These are phyloP conservation scores for Spialia ferax DNA, from an alignment of 2,888 invertebrate species.

Conservation along the genomic window DNA sequence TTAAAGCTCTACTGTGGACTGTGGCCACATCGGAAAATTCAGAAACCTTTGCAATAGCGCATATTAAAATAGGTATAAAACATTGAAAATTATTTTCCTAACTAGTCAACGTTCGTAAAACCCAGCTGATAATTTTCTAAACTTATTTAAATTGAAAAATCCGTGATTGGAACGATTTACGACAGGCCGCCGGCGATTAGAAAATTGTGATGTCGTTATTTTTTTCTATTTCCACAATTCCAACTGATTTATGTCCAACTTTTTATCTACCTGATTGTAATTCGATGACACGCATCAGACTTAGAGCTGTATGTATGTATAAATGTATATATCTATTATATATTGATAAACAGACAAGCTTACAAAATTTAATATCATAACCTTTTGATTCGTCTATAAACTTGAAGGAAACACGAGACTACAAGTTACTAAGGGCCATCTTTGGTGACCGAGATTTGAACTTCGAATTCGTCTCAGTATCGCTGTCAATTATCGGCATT, in stretches of 20 bases:
- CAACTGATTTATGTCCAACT: too few species aligned
- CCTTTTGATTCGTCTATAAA: too few species aligned
- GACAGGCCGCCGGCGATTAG: slow-evolving; percentile 10
- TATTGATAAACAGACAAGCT: too few species aligned
- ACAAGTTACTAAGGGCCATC: neutral
- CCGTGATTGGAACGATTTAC: slow-evolving; percentile 14
- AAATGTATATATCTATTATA: too few species aligned
- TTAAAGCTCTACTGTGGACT: neutral
- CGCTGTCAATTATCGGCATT: slow-evolving; percentile 16
- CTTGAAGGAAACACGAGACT: too few species aligned
- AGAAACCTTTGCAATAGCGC: neutral
- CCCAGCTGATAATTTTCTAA: neutral
- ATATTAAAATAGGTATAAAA: neutral
- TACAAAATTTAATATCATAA: too few species aligned
- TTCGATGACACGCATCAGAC: too few species aligned
- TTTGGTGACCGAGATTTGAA: neutral
- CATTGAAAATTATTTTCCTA: neutral
- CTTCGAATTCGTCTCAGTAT: too few species aligned
- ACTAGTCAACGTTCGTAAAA: slow-evolving; percentile 1
- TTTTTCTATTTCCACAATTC: slow-evolving; percentile 14
- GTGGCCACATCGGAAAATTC: neutral
- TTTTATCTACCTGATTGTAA: too few species aligned
- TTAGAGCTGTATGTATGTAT: too few species aligned
- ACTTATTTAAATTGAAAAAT: slow-evolving; percentile 25
- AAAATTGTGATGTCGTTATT: slow-evolving; percentile 11